These are phyloP conservation scores for Hermaeophaga mercurialis DNA, from an alignment of 2,888 invertebrate species.

Conservation along the genomic window DNA sequence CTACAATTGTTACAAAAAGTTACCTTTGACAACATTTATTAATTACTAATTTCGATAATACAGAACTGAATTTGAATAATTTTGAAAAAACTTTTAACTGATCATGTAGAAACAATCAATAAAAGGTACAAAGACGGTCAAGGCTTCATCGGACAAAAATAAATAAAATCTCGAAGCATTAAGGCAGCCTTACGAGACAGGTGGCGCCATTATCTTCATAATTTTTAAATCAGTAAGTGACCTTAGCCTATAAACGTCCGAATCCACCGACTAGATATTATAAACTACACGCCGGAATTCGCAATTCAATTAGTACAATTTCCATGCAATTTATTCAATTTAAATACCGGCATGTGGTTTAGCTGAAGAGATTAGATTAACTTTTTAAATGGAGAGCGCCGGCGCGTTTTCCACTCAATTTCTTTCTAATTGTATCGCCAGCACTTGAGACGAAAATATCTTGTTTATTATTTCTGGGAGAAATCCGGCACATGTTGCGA, in stretches of 20 bases:
- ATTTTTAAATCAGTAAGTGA: slow-evolving; percentile 20
- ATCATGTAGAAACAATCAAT: too few relatives aligned
- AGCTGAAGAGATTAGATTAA: neutral
- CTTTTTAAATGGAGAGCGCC: neutral
- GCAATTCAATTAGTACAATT: too few relatives aligned
- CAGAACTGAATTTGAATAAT: too few relatives aligned
- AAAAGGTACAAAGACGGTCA: too few relatives aligned
- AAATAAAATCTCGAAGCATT: too few relatives aligned
- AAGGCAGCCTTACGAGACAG: slow-evolving; percentile 4
- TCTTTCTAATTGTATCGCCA: neutral
- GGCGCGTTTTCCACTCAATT: neutral
- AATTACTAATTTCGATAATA: too few relatives aligned
- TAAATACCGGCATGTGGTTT: neutral
- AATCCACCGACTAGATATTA: slow-evolving; percentile 1
- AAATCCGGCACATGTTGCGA: neutral
- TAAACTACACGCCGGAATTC: neutral
- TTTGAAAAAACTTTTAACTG: too few relatives aligned
- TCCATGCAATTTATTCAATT: too few relatives aligned
- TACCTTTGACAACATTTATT: too few relatives aligned
- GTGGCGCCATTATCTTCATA: slow-evolving; percentile 15
- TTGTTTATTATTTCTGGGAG: neutral
- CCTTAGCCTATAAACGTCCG: slow-evolving; percentile 26
- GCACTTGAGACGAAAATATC: slow-evolving; percentile 3
- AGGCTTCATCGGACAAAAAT: too few relatives aligned
- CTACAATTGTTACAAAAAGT: too few relatives aligned